phyloP scores from a whole-genome alignment of 2,888 invertebrate species.

The Teinopalpus imperialis region DNA sequence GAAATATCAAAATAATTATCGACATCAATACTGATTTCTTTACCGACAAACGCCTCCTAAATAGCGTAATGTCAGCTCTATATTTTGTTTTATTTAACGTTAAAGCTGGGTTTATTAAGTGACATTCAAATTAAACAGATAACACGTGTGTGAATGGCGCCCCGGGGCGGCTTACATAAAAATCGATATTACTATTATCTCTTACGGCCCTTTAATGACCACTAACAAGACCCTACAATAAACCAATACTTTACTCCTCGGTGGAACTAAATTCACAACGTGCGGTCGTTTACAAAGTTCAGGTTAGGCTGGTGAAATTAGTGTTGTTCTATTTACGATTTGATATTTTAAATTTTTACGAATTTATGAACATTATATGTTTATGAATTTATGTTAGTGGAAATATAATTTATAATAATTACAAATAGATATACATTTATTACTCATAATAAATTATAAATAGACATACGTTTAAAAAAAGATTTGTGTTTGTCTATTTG shows the following conservation, averaged over 20 bases:
- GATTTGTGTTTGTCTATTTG: too few species aligned
- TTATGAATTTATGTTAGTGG: too few species aligned
- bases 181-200: conserved; percentile 39
- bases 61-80: too few species aligned
- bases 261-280: neutral
- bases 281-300: conserved; percentile 20
- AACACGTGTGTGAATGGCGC: conserved; percentile 38
- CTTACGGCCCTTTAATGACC: conserved; percentile 9
- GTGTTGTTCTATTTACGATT: neutral
- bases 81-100: too few species aligned
- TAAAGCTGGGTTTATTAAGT: neutral
- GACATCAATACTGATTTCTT: too few species aligned
- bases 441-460: too few species aligned
- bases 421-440: too few species aligned
- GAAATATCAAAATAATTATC: too few species aligned
- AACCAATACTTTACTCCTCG: neutral
- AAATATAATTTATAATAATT: neutral
- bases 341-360: neutral
- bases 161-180: conserved; percentile 40
- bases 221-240: conserved; percentile 12
- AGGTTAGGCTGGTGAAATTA: conserved; percentile 31
- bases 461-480: too few species aligned
- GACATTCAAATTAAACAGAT: conserved; percentile 22
- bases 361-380: too few species aligned
- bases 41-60: too few species aligned